Conservation (phyloP, 2,888 invertebrate species). For the Ochropleura leucogaster region DNA sequence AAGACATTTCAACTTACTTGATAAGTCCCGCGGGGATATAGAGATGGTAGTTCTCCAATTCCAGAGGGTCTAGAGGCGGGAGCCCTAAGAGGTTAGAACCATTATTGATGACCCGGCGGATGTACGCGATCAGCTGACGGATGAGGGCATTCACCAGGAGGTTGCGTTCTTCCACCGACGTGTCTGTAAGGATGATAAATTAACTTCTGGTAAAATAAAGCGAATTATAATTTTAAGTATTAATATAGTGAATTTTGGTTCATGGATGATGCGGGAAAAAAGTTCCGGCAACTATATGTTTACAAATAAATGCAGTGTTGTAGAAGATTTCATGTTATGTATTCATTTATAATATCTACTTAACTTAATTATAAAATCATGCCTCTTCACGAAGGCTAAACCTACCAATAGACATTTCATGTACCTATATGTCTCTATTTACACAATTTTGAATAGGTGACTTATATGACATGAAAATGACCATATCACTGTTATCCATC, state of each 20-base stretch:
- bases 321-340: background rate
- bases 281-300: background rate
- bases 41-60: slow-evolving; percentile 72
- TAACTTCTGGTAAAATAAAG: background rate
- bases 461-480: background rate
- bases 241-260: background rate
- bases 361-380: background rate
- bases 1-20: slow-evolving; percentile 73
- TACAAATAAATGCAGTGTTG: background rate
- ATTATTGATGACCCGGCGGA: slow-evolving; percentile 78
- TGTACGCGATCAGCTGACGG: slow-evolving; percentile 73
- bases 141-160: slow-evolving; percentile 77
- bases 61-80: slow-evolving; percentile 82
- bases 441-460: background rate
- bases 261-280: background rate
- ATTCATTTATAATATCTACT: background rate
- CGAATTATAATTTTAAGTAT: too few relatives aligned
- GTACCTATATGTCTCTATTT: background rate
- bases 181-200: slow-evolving; percentile 14
- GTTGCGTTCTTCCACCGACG: slow-evolving; percentile 61
- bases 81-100: slow-evolving; percentile 76
- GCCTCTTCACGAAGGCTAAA: background rate
- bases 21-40: slow-evolving; percentile 78
- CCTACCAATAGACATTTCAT: background rate
- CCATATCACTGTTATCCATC: background rate